Evolutionary conservation across 2,888 invertebrate species (phyloP).

Genomic region (Hirudinaria manillensis): DNA sequence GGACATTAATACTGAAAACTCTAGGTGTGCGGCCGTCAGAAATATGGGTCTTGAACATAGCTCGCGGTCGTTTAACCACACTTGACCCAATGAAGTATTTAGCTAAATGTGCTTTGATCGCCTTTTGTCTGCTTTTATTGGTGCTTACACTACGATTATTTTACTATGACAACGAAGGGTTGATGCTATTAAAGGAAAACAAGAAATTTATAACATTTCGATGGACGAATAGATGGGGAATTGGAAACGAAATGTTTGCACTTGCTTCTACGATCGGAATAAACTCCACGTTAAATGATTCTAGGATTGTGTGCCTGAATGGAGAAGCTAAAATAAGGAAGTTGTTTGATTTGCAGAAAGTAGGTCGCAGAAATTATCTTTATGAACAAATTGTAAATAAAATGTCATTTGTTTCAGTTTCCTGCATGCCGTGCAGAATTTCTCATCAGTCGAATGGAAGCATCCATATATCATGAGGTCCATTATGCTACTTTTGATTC

Average conservation of each 20-base stretch:
- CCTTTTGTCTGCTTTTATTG: too few relatives aligned
- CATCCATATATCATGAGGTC: neutral
- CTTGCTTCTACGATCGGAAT: slow-evolving; percentile 25
- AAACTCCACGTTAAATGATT: neutral
- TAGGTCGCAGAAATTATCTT: neutral
- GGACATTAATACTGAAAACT: too few relatives aligned
- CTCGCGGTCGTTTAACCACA: too few relatives aligned
- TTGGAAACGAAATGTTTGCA: slow-evolving; percentile 28
- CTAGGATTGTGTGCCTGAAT: slow-evolving; percentile 2
- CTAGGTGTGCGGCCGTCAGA: too few relatives aligned
- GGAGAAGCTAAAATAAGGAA: neutral
- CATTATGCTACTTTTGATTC: slow-evolving; percentile 6
- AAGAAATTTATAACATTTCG: slow-evolving; percentile 1
- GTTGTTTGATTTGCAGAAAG: neutral
- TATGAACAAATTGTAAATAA: too few relatives aligned
- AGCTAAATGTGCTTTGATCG: too few relatives aligned
- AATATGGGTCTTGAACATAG: too few relatives aligned
- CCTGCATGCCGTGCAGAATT: slow-evolving; percentile 11
- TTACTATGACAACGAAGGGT: too few relatives aligned
- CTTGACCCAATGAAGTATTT: too few relatives aligned
- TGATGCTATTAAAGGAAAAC: neutral
- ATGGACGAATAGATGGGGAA: slow-evolving; percentile 18
- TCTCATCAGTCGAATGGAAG: neutral
- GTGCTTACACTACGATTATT: too few relatives aligned
- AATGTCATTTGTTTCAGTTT: neutral